Conservation (phyloP, 2,113 vertebrate genomes). For the Alces alces region DNA sequence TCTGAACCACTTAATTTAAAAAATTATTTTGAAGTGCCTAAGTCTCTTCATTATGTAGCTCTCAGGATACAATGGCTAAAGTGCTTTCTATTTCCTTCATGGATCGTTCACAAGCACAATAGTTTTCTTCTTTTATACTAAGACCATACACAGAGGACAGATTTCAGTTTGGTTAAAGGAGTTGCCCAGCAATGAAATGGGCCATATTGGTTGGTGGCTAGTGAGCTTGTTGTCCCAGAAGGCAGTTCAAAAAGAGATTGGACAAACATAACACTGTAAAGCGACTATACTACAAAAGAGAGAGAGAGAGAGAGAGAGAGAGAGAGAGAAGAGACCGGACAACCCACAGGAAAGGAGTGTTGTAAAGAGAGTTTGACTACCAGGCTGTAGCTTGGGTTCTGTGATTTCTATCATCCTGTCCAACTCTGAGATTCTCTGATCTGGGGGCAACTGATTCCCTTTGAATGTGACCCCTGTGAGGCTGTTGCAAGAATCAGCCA, state of each 20-base stretch:
- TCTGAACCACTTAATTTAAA: not conserved
- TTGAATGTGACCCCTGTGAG: not conserved
- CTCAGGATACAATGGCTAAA: not conserved
- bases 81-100: not conserved
- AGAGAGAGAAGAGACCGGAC: not conserved
- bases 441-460: not conserved
- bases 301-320: not conserved
- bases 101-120: not conserved
- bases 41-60: not conserved
- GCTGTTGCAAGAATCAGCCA: not conserved
- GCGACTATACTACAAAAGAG: not conserved
- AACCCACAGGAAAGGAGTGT: accelerated
- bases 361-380: not conserved
- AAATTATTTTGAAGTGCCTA: not conserved
- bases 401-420: not conserved
- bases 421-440: not conserved
- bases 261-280: not conserved
- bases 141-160: too few species aligned
- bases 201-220: not conserved
- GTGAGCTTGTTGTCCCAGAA: not conserved
- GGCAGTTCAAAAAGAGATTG: not conserved
- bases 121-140: not conserved
- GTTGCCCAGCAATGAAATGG: not conserved
- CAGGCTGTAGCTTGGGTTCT: not conserved
- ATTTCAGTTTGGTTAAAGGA: not conserved